phyloP scores from a whole-genome alignment of 2,797 vertebrate species.

The Sebastes umbrosus region DNA sequence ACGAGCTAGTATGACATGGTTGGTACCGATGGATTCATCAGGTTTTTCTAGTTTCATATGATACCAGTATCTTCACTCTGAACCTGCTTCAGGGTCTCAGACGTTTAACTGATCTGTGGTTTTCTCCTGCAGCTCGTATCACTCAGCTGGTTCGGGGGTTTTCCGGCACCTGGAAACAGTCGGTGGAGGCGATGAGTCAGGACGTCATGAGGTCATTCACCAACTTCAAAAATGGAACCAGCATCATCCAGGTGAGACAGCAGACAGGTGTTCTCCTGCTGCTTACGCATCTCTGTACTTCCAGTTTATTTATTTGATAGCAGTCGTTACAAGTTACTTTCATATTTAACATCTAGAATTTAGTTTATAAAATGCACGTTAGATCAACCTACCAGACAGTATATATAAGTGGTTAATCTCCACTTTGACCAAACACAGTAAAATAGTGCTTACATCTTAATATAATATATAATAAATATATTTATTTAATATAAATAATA shows the following conservation, averaged over 20 bases:
- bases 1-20: too few relatives aligned
- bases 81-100: too few relatives aligned
- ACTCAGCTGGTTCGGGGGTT: conserved; percentile 90
- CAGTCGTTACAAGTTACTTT: not conserved
- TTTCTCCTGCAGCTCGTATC: conserved; percentile 81
- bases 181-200: conserved; percentile 91
- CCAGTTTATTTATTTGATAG: not conserved
- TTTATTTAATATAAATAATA: too few relatives aligned
- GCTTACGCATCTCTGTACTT: not conserved
- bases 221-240: conserved; percentile 94
- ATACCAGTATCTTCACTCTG: not conserved
- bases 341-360: not conserved
- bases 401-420: too few relatives aligned
- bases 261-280: not conserved
- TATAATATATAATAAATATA: too few relatives aligned
- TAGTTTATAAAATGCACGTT: too few relatives aligned
- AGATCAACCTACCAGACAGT: too few relatives aligned
- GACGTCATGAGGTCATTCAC: conserved; percentile 96
- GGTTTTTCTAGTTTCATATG: too few relatives aligned
- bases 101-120: not conserved
- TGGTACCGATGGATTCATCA: too few relatives aligned
- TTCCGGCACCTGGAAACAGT: conserved; percentile 89
- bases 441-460: too few relatives aligned
- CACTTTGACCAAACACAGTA: too few relatives aligned
- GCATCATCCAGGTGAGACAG: conserved; percentile 89